phyloP scores from a whole-genome alignment of 2,888 invertebrate species.

The Phragmatobia fuliginosa region DNA sequence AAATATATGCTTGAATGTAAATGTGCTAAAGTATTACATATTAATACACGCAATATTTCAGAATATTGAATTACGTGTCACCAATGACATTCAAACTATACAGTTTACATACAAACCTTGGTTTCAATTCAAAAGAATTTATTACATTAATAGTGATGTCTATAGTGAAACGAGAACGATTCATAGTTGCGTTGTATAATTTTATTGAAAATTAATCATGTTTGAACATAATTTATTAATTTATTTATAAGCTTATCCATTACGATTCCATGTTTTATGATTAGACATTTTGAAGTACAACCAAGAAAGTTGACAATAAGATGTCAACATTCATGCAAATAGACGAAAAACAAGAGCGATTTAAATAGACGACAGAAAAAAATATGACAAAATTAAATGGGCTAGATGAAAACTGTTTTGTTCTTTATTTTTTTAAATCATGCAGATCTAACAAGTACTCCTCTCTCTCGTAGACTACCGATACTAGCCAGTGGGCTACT shows the following conservation, averaged over 20 bases:
- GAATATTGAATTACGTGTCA: not conserved
- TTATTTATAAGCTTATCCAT: slow-evolving; percentile 7
- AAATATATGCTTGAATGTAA: not conserved
- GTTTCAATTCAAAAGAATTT: slow-evolving; percentile 34
- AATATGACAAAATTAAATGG: not conserved
- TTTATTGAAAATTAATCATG: slow-evolving; percentile 23
- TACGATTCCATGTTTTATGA: not conserved
- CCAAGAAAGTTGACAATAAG: slow-evolving; percentile 1
- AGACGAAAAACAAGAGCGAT: not conserved
- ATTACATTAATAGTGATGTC: slow-evolving; percentile 58
- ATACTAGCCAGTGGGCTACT: no score
- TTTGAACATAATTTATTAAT: slow-evolving; percentile 16
- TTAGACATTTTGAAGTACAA: not conserved
- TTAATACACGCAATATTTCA: not conserved
- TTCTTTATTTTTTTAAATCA: no score
- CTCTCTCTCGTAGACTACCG: no score
- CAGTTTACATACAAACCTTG: slow-evolving; percentile 37
- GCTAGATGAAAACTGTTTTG: not conserved
- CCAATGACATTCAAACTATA: not conserved
- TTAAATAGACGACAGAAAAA: not conserved
- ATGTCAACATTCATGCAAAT: not conserved
- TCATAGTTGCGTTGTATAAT: slow-evolving; percentile 43
- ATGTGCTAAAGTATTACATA: not conserved
- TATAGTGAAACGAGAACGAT: slow-evolving; percentile 49
- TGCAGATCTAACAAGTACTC: no score